Percentiles rank a stretch among this genome's conserved stretches.
phyloP scores from a whole-genome alignment of 2,797 vertebrate species.

The Sebastes trivittatus region DNA sequence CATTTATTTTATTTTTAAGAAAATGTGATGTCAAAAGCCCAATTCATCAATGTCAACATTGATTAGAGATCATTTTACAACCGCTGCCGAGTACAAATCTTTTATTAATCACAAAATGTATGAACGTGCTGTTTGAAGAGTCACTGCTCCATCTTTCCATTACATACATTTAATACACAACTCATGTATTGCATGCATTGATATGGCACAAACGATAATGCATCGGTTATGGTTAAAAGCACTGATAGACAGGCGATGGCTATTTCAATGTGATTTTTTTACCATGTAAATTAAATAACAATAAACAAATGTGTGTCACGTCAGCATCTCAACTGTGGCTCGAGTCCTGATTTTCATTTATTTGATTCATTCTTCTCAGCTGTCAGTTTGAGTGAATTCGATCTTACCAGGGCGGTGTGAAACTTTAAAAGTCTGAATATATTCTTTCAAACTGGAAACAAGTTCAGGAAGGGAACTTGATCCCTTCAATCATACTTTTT shows the following conservation, averaged over 20 bases:
- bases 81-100: not conserved
- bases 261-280: conserved; percentile 42
- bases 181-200: conserved; percentile 37
- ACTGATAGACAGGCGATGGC: conserved; percentile 24
- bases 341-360: conserved; percentile 15
- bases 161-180: conserved; percentile 9
- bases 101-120: not conserved
- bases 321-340: conserved; percentile 30
- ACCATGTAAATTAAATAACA: conserved; percentile 52
- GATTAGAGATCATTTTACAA: not conserved
- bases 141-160: conserved; percentile 3
- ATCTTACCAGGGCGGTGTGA: not conserved
- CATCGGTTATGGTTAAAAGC: conserved; percentile 31
- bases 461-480: conserved; percentile 21
- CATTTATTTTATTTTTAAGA: conserved; percentile 33
- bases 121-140: conserved; percentile 18
- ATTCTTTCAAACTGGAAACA: not conserved
- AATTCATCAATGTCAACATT: conserved; percentile 1
- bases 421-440: conserved; percentile 8
- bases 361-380: not conserved
- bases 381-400: conserved; percentile 1
- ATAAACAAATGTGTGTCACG: conserved; percentile 55
- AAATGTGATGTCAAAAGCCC: conserved; percentile 9
- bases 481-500: conserved; percentile 3
- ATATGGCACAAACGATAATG: conserved; percentile 10